These are phyloP conservation scores for Plemyria rubiginata DNA, from an alignment of 2,888 invertebrate genomes.

Conservation along the genomic window DNA sequence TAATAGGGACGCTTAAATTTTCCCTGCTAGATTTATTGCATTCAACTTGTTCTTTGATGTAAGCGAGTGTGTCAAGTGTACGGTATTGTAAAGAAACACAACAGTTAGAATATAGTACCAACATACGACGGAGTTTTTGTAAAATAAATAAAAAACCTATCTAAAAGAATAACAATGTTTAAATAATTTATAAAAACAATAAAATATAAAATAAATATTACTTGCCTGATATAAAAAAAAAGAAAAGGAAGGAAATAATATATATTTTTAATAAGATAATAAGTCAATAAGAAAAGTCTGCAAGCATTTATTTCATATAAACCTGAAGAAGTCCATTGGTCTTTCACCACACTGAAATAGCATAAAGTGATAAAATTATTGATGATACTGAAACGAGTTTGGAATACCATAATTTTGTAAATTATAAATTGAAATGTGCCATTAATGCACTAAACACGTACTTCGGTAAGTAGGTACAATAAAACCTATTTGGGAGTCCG, in stretches of 20 bases:
- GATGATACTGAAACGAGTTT: background rate
- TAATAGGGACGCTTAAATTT: slow-evolving; percentile 50
- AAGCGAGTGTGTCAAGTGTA: slow-evolving; percentile 34
- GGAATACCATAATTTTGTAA: background rate
- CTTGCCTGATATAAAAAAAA: too few relatives aligned
- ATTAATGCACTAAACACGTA: slow-evolving; percentile 14
- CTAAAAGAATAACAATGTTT: too few relatives aligned
- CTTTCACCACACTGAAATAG: background rate
- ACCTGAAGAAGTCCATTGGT: too few relatives aligned
- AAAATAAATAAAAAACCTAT: too few relatives aligned
- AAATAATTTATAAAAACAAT: too few relatives aligned
- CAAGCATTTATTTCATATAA: background rate
- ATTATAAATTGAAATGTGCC: slow-evolving; percentile 7
- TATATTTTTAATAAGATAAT: too few relatives aligned
- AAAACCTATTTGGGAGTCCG: slow-evolving; percentile 33
- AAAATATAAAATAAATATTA: too few relatives aligned
- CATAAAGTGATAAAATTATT: background rate
- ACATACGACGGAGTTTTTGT: too few relatives aligned
- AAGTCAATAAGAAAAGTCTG: background rate
- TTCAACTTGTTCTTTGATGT: slow-evolving; percentile 36
- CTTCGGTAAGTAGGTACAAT: slow-evolving; percentile 21
- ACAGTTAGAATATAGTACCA: background rate
- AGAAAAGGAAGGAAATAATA: too few relatives aligned
- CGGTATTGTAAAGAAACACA: slow-evolving; percentile 8
- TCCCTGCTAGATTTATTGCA: slow-evolving; percentile 49